phyloP scores from a whole-genome alignment of 2,113 vertebrate genomes.

The Silurus glanis region DNA sequence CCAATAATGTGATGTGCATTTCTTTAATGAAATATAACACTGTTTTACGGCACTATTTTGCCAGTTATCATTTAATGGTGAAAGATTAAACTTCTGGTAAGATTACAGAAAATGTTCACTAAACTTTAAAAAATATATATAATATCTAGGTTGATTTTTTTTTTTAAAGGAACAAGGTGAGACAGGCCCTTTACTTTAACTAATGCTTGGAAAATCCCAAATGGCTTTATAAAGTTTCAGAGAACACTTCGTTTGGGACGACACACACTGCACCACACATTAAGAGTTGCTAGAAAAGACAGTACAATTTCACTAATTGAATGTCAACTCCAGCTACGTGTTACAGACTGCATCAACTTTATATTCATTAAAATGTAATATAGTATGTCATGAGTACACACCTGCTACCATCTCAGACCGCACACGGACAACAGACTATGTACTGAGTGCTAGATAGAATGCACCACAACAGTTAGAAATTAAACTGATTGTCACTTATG shows the following conservation, averaged over 20 bases:
- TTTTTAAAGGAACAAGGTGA: no score
- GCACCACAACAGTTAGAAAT: not conserved
- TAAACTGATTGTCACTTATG: conserved; percentile 15
- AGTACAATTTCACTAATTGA: not conserved
- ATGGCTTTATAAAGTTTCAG: not conserved
- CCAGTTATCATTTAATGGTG: not conserved
- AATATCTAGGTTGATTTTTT: not conserved
- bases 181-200: not conserved
- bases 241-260: not conserved
- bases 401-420: not conserved
- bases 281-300: not conserved
- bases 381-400: not conserved
- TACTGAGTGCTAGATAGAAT: not conserved
- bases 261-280: not conserved
- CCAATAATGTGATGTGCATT: not conserved
- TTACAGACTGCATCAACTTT: not conserved
- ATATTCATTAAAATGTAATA: not conserved
- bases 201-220: not conserved
- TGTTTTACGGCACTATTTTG: not conserved
- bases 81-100: not conserved
- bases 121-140: not conserved
- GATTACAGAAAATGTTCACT: not conserved
- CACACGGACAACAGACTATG: not conserved
- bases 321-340: not conserved
- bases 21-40: no score